Evolutionary conservation across 2,113 vertebrate genomes (phyloP).

Genomic region (Patagioenas fasciata): DNA sequence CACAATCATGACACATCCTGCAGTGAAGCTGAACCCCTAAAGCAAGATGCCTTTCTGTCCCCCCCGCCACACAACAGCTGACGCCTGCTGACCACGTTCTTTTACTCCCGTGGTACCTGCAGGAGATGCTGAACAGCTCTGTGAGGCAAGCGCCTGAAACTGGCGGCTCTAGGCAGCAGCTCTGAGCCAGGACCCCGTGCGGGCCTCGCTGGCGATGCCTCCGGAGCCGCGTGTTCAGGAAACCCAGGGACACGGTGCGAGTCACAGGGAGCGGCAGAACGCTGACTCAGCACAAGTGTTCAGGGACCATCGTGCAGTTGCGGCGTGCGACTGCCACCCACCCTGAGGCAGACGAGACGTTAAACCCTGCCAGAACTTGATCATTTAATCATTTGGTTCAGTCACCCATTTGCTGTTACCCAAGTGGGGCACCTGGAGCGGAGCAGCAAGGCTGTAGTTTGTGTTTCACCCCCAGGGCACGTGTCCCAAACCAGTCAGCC

Average conservation of each 20-base stretch:
- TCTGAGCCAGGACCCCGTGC: background rate
- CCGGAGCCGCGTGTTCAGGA: background rate
- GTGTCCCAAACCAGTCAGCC: rapidly evolving
- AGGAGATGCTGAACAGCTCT: background rate
- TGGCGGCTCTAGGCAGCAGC: background rate
- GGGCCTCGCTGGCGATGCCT: background rate
- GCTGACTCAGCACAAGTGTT: background rate
- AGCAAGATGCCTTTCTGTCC: background rate
- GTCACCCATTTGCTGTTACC: background rate
- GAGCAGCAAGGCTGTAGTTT: background rate
- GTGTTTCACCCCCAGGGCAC: background rate
- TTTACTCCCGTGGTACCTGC: background rate
- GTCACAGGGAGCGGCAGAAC: background rate
- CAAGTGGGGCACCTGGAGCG: background rate
- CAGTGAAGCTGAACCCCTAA: background rate
- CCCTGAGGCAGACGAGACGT: background rate
- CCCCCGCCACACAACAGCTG: background rate
- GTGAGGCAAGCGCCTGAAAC: background rate
- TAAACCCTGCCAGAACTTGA: background rate
- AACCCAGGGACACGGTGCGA: background rate
- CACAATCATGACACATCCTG: background rate
- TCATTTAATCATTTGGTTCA: background rate
- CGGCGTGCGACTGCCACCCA: background rate
- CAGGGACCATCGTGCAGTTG: no score
- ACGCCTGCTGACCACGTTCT: rapidly evolving